Evolutionary conservation across 2,888 invertebrate species (phyloP).

Genomic region (Baccha elongata): DNA sequence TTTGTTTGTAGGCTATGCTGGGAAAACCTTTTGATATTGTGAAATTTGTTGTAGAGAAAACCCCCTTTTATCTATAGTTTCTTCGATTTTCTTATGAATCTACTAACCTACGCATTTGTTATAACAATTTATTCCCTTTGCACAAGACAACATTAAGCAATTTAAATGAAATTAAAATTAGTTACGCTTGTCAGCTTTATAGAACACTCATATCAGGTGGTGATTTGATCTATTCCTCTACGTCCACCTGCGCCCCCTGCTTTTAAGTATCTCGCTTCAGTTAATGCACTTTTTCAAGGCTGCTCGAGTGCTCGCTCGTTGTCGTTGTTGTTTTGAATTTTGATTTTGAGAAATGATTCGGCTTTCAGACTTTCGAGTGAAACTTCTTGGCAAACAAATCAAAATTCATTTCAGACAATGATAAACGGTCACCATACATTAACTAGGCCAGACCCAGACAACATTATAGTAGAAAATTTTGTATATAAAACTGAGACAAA

Average conservation of each 20-base stretch:
- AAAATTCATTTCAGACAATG: conserved; percentile 33
- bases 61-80: neutral
- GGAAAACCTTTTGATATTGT: conserved; percentile 7
- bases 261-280: conserved; percentile 16
- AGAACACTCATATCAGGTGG: conserved; percentile 47
- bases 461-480: neutral
- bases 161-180: conserved; percentile 19
- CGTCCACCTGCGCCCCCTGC: neutral
- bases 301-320: neutral
- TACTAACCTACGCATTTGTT: neutral
- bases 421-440: conserved; percentile 55
- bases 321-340: conserved; percentile 5
- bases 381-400: conserved; percentile 37
- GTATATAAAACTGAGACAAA: neutral
- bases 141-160: conserved; percentile 1
- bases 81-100: neutral
- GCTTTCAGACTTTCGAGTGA: conserved; percentile 1
- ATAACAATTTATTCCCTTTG: conserved; percentile 19
- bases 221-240: conserved; percentile 25
- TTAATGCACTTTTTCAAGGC: conserved; percentile 36
- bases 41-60: conserved; percentile 18
- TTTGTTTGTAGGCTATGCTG: neutral
- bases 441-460: conserved; percentile 51
- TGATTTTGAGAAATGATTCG: conserved; percentile 26
- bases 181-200: conserved; percentile 45